Evolutionary conservation across 2,888 invertebrate species (phyloP).

Genomic region (Chamaedrilus cognettii): DNA sequence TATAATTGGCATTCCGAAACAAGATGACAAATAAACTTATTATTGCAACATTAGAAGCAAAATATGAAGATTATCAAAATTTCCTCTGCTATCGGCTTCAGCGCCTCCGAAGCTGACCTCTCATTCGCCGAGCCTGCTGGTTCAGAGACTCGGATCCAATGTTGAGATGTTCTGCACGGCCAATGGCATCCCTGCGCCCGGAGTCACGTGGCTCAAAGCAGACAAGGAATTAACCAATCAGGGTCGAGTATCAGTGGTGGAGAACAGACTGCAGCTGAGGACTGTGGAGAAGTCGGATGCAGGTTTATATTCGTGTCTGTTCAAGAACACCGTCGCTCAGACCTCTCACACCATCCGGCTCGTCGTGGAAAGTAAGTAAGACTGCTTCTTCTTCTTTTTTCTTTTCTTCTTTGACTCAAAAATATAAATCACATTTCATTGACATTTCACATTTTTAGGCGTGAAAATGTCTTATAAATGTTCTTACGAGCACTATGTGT

Average conservation of each 20-base stretch:
- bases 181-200: slow-evolving; percentile 90
- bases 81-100: slow-evolving; percentile 20
- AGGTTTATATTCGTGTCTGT: slow-evolving; percentile 95
- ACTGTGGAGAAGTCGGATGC: slow-evolving; percentile 93
- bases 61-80: neutral
- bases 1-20: too few species aligned
- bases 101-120: slow-evolving; percentile 36
- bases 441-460: too few species aligned
- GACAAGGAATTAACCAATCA: slow-evolving; percentile 30
- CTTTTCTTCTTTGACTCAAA: too few species aligned
- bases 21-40: too few species aligned
- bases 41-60: too few species aligned
- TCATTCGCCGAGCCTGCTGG: slow-evolving; percentile 38
- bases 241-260: slow-evolving; percentile 15
- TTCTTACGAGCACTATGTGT: too few species aligned
- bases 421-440: too few species aligned
- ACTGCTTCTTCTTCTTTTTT: too few species aligned
- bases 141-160: slow-evolving; percentile 72
- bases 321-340: slow-evolving; percentile 92
- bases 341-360: slow-evolving; percentile 94
- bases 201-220: slow-evolving; percentile 92
- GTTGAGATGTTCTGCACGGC: slow-evolving; percentile 96
- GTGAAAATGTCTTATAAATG: too few species aligned
- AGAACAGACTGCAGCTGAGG: slow-evolving; percentile 66
- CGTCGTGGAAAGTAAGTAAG: slow-evolving; percentile 83